Conservation (phyloP, 2,888 invertebrate species). For the Agonopterix arenella region DNA sequence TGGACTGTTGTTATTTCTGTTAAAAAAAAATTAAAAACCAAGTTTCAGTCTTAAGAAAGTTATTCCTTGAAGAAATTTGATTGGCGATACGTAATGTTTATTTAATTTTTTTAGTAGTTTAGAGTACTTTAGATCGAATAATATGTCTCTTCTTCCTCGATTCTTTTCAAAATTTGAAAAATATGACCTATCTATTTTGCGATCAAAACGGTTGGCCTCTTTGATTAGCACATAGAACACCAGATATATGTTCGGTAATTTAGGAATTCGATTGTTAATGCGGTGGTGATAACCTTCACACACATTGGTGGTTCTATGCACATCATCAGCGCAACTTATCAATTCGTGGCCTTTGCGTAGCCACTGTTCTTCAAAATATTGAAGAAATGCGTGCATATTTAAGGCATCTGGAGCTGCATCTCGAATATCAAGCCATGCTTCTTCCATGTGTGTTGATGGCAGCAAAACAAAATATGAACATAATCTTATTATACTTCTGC, state of each 20-base stretch:
- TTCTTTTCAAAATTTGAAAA: no score
- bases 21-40: no score
- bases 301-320: neutral
- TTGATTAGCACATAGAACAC: neutral
- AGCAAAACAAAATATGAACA: neutral
- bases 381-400: neutral
- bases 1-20: no score
- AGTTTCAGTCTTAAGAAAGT: no score
- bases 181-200: no score
- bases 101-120: no score
- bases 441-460: neutral
- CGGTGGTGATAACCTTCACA: neutral
- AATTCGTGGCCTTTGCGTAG: neutral
- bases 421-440: neutral
- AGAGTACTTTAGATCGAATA: no score
- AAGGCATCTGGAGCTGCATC: neutral
- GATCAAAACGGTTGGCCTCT: neutral
- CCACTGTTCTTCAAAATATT: neutral
- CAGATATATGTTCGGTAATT: neutral
- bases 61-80: no score
- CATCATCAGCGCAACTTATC: neutral
- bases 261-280: neutral
- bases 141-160: no score
- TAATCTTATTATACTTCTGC: neutral
- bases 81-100: no score